phyloP scores from a whole-genome alignment of 2,888 invertebrate genomes.

The Sesia bembeciformis region DNA sequence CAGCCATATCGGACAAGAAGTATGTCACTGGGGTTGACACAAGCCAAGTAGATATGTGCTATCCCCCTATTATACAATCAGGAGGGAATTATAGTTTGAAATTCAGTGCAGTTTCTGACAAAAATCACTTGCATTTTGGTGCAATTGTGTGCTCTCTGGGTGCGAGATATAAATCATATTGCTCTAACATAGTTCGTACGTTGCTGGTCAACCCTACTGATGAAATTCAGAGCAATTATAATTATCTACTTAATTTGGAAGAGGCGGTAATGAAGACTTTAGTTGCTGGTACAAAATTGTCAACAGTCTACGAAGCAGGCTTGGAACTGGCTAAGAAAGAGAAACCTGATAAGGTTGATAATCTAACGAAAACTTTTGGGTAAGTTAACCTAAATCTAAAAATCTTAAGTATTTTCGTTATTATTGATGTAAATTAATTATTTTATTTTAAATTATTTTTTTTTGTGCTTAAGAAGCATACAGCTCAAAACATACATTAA shows the following conservation, averaged over 20 bases:
- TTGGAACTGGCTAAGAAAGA: slow-evolving; percentile 88
- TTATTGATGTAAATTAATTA: too few relatives aligned
- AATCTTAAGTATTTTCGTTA: too few relatives aligned
- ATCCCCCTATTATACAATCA: slow-evolving; percentile 98
- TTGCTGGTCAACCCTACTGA: slow-evolving; percentile 94
- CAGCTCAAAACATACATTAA: too few relatives aligned
- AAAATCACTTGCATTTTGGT: slow-evolving; percentile 95
- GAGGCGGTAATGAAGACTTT: slow-evolving; percentile 92
- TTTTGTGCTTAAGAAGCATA: background rate
- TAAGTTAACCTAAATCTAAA: slow-evolving; percentile 20
- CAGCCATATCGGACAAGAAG: slow-evolving; percentile 95
- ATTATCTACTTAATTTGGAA: slow-evolving; percentile 90
- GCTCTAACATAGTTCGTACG: slow-evolving; percentile 97
- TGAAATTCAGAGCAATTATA: slow-evolving; percentile 88
- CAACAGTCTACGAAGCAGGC: slow-evolving; percentile 90
- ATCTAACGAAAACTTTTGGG: slow-evolving; percentile 95
- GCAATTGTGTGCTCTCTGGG: slow-evolving; percentile 96
- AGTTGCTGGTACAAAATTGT: slow-evolving; percentile 86
- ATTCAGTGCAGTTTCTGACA: slow-evolving; percentile 96
- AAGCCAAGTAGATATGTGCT: slow-evolving; percentile 95
- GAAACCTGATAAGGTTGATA: slow-evolving; percentile 88
- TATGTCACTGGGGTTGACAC: slow-evolving; percentile 93
- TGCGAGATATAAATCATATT: slow-evolving; percentile 97
- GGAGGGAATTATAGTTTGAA: slow-evolving; percentile 98
- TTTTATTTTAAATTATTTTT: background rate